These are phyloP conservation scores for Eupithecia dodoneata DNA, from an alignment of 2,888 invertebrate species.

Conservation along the genomic window DNA sequence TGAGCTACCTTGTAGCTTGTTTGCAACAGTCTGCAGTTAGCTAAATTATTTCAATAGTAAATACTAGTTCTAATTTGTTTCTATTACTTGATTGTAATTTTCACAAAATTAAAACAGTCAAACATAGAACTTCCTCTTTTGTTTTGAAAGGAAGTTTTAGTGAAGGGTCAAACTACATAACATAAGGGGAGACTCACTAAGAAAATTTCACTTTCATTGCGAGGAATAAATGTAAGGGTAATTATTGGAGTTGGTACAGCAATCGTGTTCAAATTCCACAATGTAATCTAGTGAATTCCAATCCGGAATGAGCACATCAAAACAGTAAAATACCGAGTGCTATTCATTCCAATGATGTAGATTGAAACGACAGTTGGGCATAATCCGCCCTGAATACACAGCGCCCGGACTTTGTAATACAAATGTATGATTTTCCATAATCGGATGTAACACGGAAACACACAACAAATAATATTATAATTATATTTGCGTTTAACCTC, in stretches of 20 bases:
- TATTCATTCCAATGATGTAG: conserved; percentile 3
- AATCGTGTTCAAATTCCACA: background rate
- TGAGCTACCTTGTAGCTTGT: no score
- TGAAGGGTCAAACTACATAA: background rate
- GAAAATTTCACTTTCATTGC: background rate
- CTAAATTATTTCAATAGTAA: no score
- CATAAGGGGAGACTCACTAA: background rate
- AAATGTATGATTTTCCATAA: background rate
- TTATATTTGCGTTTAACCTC: background rate
- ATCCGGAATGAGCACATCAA: background rate
- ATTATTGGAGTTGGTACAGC: background rate
- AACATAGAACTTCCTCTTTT: no score
- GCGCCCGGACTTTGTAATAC: background rate
- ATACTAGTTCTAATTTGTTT: no score
- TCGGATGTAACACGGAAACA: background rate
- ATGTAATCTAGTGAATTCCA: background rate
- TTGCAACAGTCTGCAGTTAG: no score
- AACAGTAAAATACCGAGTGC: background rate
- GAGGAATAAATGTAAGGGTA: background rate
- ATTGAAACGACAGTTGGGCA: background rate
- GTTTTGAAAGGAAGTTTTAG: background rate
- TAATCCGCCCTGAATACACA: background rate
- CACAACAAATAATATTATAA: background rate
- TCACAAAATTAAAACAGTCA: no score
- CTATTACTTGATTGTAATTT: no score